Evolutionary conservation across 2,888 invertebrate genomes (phyloP).

Genomic region (Caenorhabditis sp.): DNA sequence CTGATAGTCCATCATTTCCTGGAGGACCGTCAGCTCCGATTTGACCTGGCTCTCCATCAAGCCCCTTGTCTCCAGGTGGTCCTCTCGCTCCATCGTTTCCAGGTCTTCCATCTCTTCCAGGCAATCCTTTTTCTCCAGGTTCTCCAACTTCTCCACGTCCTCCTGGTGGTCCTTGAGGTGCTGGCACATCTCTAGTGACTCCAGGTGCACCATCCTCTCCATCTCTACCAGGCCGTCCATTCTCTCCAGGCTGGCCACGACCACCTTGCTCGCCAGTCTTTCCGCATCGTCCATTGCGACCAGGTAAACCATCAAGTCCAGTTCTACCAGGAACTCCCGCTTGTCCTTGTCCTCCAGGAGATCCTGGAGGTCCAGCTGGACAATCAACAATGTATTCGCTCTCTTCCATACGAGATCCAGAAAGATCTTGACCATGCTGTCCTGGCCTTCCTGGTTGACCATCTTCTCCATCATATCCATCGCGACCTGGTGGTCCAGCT

Average conservation of each 20-base stretch:
- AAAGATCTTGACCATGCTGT: constrained; percentile 24
- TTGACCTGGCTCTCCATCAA: constrained; percentile 37
- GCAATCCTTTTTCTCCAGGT: constrained; percentile 46
- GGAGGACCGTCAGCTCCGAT: constrained; percentile 35
- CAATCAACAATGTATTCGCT: constrained; percentile 30
- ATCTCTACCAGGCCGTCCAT: constrained; percentile 32
- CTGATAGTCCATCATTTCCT: constrained; percentile 28
- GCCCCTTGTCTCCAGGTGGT: constrained; percentile 31
- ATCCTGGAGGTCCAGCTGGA: constrained; percentile 48
- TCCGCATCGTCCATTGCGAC: constrained; percentile 49
- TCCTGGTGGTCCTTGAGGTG: constrained; percentile 42
- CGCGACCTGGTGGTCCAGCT: constrained; percentile 31
- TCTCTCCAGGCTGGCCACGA: constrained; percentile 39
- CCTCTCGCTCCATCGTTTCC: constrained; percentile 34
- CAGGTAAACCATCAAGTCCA: constrained; percentile 44
- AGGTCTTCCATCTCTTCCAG: constrained; percentile 41
- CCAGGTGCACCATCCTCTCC: constrained; percentile 41
- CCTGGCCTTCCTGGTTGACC: constrained; percentile 37
- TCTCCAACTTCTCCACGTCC: constrained; percentile 31
- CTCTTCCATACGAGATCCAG: constrained; percentile 1
- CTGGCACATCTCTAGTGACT: constrained; percentile 30
- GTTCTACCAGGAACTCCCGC: constrained; percentile 46
- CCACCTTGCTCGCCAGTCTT: constrained; percentile 42
- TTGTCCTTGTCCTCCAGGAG: constrained; percentile 47
- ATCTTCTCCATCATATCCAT: constrained; percentile 39